phyloP scores from a whole-genome alignment of 2,888 invertebrate genomes.

The Sialis fuliginosa region DNA sequence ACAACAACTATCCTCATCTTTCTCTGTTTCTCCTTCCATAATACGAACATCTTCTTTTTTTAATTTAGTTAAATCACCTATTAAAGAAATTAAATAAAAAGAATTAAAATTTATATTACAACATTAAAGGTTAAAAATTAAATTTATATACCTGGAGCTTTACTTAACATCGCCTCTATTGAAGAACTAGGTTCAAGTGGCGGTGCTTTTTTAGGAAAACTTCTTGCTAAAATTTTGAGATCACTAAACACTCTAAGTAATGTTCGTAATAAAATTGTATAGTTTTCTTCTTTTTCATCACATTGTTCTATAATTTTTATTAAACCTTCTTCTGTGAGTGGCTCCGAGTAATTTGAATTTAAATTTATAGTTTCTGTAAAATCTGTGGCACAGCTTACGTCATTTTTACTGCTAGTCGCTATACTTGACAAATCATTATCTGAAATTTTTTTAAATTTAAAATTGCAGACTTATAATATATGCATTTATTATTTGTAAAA shows the following conservation, averaged over 20 bases:
- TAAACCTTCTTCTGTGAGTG: slow-evolving; percentile 58
- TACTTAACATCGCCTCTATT: slow-evolving; percentile 31
- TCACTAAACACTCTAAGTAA: slow-evolving; percentile 60
- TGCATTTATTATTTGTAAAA: too few species aligned
- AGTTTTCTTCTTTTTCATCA: slow-evolving; percentile 35
- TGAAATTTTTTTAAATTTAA: background rate
- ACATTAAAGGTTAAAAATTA: background rate
- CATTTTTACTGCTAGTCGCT: background rate
- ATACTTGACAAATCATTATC: slow-evolving; percentile 3
- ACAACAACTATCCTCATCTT: slow-evolving; percentile 62
- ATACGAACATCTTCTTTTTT: slow-evolving; percentile 58
- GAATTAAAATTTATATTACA: too few species aligned
- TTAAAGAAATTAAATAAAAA: too few species aligned
- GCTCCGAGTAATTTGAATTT: slow-evolving; percentile 3
- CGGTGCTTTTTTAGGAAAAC: slow-evolving; percentile 39
- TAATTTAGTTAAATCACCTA: slow-evolving; percentile 30
- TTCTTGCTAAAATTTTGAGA: slow-evolving; percentile 50
- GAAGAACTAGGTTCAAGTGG: slow-evolving; percentile 26
- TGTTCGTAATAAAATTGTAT: slow-evolving; percentile 54
- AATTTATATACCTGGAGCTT: slow-evolving; percentile 23
- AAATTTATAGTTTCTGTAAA: slow-evolving; percentile 2
- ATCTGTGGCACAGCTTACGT: background rate
- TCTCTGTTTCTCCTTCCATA: slow-evolving; percentile 65
- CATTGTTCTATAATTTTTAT: slow-evolving; percentile 60
- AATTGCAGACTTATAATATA: too few species aligned